These are phyloP conservation scores for Horisme vitalbata DNA, from an alignment of 2,888 invertebrate species.

Conservation along the genomic window DNA sequence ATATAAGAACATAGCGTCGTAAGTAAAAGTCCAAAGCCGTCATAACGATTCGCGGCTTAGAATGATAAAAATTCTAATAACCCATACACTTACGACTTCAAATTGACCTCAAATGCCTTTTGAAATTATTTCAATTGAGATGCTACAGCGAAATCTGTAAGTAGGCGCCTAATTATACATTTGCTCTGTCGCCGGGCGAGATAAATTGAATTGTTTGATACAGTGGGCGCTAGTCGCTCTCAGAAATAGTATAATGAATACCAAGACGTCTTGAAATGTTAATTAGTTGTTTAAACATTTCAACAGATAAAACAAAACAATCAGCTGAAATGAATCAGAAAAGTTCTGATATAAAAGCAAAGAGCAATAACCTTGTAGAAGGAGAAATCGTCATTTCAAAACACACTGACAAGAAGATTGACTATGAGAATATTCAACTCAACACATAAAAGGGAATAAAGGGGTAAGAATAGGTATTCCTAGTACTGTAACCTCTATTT, in stretches of 20 bases:
- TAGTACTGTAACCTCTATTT: no score
- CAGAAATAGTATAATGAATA: slow-evolving; percentile 22
- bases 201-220: slow-evolving; percentile 31
- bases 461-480: no score
- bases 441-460: no score
- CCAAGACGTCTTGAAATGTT: slow-evolving; percentile 14
- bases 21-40: no score
- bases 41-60: no score
- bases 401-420: no score
- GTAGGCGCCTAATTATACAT: slow-evolving; percentile 28
- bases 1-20: no score
- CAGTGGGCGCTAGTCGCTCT: slow-evolving; percentile 18
- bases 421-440: no score
- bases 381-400: no score
- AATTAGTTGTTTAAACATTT: slow-evolving; percentile 20
- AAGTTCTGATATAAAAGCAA: slow-evolving; percentile 1
- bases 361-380: not conserved
- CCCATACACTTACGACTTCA: slow-evolving; percentile 21
- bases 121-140: slow-evolving; percentile 39
- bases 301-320: slow-evolving; percentile 10
- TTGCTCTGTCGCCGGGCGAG: slow-evolving; percentile 28
- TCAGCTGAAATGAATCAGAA: slow-evolving; percentile 1
- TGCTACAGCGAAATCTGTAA: slow-evolving; percentile 27
- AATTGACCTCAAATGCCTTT: slow-evolving; percentile 35
- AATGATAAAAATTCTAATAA: slow-evolving; percentile 16